These are phyloP conservation scores for Antennarius striatus DNA, from an alignment of 2,113 vertebrate species.

Conservation along the genomic window DNA sequence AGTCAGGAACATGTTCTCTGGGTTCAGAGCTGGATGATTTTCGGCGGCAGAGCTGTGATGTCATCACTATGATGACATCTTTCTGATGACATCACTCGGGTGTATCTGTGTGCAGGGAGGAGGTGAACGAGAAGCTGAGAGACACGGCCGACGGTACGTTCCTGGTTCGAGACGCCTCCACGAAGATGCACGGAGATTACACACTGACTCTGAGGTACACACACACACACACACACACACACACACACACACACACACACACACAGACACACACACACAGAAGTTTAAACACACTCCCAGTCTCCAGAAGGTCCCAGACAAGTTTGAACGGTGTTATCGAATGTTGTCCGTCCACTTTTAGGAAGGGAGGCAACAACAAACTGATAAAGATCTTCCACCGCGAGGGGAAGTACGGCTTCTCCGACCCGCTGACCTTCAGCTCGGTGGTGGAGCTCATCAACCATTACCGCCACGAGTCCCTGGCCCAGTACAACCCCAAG, in stretches of 20 bases:
- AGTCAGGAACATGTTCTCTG: too few relatives aligned
- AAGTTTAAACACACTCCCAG: not conserved
- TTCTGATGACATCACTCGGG: too few relatives aligned
- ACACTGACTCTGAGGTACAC: conserved; percentile 93
- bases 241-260: not conserved
- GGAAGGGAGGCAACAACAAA: conserved; percentile 99
- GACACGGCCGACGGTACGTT: conserved; percentile 98
- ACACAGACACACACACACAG: too few relatives aligned
- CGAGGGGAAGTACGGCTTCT: conserved; percentile 98
- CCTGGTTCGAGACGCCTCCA: conserved; percentile 96
- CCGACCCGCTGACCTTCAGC: conserved; percentile 95
- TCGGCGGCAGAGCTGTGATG: too few relatives aligned
- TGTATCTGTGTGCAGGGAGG: conserved; percentile 81
- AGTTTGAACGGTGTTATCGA: too few relatives aligned
- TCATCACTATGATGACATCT: too few relatives aligned
- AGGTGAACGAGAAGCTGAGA: conserved; percentile 97
- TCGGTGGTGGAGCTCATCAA: conserved; percentile 98
- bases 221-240: not conserved
- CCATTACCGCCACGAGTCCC: conserved; percentile 95
- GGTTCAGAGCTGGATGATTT: too few relatives aligned
- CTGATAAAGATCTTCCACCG: conserved; percentile 99
- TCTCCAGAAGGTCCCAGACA: too few relatives aligned
- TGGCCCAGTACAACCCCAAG: conserved; percentile 98
- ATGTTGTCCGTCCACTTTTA: conserved; percentile 63
- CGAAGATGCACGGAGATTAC: conserved; percentile 99